Conservation (phyloP, 2,888 invertebrate genomes). For the Octodonta nipae region DNA sequence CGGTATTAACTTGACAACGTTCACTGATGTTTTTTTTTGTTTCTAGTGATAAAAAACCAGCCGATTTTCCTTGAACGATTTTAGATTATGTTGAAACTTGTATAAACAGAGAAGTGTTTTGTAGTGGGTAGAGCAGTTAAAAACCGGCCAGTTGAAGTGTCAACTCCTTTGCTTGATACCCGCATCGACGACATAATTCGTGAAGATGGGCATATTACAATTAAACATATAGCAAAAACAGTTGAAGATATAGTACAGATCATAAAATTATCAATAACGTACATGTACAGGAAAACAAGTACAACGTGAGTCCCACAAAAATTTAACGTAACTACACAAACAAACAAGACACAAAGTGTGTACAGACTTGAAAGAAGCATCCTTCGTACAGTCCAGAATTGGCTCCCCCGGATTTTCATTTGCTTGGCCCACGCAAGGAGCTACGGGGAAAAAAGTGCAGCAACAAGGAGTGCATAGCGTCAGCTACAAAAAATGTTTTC, state of each 20-base stretch:
- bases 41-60: background rate
- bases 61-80: constrained; percentile 1
- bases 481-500: no score
- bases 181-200: background rate
- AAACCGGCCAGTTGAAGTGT: constrained; percentile 1
- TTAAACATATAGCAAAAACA: constrained; percentile 1
- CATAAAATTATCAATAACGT: background rate
- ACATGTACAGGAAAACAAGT: constrained; percentile 1
- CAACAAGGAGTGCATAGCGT: no score
- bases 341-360: background rate
- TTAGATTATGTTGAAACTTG: background rate
- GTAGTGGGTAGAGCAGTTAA: no score
- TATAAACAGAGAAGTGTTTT: background rate
- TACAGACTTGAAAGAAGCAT: constrained; percentile 1
- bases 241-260: background rate
- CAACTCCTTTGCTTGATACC: background rate
- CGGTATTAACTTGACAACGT: background rate
- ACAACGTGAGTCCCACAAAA: no score
- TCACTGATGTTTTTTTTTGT: no score
- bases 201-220: background rate
- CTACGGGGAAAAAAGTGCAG: no score
- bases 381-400: no score
- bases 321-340: background rate
- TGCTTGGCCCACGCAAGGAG: no score
- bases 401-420: no score